Evolutionary conservation across 2,113 vertebrate species (phyloP).

Genomic region (Passer montanus): DNA sequence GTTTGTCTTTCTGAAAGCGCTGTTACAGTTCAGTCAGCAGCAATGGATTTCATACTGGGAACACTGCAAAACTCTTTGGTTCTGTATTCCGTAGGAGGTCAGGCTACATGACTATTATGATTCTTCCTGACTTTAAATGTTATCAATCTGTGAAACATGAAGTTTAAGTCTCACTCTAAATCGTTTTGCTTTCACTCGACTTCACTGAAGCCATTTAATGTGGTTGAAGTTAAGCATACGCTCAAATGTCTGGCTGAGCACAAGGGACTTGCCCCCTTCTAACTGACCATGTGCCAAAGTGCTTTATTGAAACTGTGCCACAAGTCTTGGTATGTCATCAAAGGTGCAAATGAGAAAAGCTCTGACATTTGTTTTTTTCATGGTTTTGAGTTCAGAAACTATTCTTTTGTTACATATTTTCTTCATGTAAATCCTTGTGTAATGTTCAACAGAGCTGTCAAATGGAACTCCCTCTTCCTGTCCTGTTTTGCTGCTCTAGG

Average conservation of each 20-base stretch:
- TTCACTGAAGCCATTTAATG: background rate
- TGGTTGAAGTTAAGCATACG: background rate
- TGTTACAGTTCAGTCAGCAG: background rate
- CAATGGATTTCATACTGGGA: background rate
- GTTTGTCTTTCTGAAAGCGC: background rate
- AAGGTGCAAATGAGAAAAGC: background rate
- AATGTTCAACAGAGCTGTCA: background rate
- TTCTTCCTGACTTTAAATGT: background rate
- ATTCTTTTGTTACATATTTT: background rate
- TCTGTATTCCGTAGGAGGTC: background rate
- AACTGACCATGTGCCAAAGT: background rate
- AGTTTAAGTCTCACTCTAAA: background rate
- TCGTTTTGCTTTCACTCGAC: background rate
- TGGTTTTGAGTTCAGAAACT: background rate
- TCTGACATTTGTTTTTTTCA: background rate
- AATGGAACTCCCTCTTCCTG: background rate
- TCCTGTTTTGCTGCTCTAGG: background rate
- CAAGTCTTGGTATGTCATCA: background rate
- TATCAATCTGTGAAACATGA: background rate
- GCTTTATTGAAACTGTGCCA: background rate
- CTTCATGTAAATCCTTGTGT: fast-evolving
- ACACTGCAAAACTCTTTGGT: background rate
- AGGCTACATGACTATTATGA: background rate
- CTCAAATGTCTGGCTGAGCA: background rate
- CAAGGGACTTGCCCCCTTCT: background rate